phyloP scores from a whole-genome alignment of 1,140 invertebrate genomes.

The Plectrocnemia conspersa region DNA sequence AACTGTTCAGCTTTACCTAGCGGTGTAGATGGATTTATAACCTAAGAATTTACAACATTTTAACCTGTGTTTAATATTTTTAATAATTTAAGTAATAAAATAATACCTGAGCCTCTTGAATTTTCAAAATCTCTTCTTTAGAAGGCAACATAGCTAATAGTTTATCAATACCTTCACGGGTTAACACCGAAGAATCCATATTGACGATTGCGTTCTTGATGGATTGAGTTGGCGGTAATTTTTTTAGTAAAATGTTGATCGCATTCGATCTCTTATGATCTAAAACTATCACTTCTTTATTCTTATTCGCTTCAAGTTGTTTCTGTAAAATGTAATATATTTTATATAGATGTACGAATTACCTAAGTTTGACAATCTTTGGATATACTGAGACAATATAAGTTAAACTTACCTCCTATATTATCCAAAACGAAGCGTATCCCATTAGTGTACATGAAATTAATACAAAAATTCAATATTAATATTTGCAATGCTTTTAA shows the following conservation, averaged over 20 bases:
- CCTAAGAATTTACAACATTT: conserved; percentile 48
- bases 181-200: conserved; percentile 98
- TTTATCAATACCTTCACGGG: conserved; percentile 98
- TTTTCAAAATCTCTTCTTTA: conserved; percentile 93
- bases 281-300: conserved; percentile 92
- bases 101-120: conserved; percentile 83
- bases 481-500: too few species aligned
- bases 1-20: conserved; percentile 98
- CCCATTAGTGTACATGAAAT: too few species aligned
- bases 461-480: too few species aligned
- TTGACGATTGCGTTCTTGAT: conserved; percentile 98
- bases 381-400: too few species aligned
- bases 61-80: neutral
- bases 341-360: too few species aligned
- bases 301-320: conserved; percentile 89
- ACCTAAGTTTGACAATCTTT: too few species aligned
- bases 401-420: too few species aligned
- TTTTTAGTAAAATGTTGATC: conserved; percentile 99
- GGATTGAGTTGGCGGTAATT: conserved; percentile 91
- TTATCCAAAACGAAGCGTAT: too few species aligned
- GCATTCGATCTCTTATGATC: conserved; percentile 98
- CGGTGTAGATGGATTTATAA: conserved; percentile 90
- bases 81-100: neutral
- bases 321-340: conserved; percentile 60
- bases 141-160: conserved; percentile 95